Conservation (phyloP, 2,113 vertebrate genomes). For the Cinclus mexicanus region DNA sequence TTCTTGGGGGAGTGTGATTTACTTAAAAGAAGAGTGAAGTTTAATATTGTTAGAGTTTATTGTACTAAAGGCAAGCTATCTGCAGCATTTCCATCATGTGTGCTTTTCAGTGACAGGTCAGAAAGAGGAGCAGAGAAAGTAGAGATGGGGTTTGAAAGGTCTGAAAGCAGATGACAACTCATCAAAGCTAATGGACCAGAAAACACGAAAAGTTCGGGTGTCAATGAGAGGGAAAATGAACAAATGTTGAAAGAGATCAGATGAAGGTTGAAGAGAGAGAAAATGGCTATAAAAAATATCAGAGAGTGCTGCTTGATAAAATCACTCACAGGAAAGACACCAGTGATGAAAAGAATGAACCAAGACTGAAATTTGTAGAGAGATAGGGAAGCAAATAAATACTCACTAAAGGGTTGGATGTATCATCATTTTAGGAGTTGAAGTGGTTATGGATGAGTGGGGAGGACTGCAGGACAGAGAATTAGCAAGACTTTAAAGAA, state of each 20-base stretch:
- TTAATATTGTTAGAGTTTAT: not conserved
- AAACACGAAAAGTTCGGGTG: not conserved
- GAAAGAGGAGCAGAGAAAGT: not conserved
- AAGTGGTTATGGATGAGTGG: not conserved
- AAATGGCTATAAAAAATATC: not conserved
- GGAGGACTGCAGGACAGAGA: not conserved
- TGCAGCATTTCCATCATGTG: not conserved
- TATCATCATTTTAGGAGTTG: not conserved
- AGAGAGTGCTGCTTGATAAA: not conserved
- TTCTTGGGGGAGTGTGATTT: not conserved
- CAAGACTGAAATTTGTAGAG: not conserved
- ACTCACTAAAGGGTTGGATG: not conserved
- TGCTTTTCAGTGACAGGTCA: not conserved
- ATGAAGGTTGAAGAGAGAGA: not conserved
- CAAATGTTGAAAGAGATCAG: not conserved
- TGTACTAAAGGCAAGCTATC: not conserved
- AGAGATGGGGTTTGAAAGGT: not conserved
- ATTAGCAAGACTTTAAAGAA: not conserved
- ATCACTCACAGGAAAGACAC: not conserved
- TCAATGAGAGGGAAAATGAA: not conserved
- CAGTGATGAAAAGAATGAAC: not conserved
- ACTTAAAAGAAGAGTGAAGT: not conserved
- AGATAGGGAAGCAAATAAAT: not conserved
- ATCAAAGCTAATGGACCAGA: conserved; percentile 15
- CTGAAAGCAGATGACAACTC: not conserved